Percentiles rank a stretch among this genome's conserved stretches.
These are phyloP conservation scores for Chironomus tentans DNA, from an alignment of 2,888 invertebrate species.

Conservation along the genomic window DNA sequence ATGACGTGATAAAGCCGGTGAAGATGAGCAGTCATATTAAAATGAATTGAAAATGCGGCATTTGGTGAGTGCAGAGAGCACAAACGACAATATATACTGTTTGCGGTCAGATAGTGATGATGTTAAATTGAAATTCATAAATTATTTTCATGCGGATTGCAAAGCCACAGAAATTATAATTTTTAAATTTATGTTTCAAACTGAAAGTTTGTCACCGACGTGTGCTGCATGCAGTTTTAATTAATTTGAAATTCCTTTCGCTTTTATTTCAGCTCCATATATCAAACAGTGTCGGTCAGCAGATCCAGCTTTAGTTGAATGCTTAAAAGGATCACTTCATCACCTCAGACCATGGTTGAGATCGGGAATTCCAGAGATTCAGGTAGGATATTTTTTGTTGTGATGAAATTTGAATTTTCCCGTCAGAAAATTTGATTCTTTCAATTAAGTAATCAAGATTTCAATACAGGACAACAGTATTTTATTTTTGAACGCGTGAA, in stretches of 20 bases:
- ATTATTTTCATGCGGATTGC: background rate
- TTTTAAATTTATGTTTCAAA: background rate
- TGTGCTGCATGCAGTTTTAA: background rate
- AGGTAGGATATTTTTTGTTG: slow-evolving; percentile 38
- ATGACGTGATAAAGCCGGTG: background rate
- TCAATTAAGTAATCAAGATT: no score
- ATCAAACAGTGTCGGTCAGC: slow-evolving; percentile 57
- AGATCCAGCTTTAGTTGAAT: slow-evolving; percentile 51
- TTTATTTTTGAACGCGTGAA: no score
- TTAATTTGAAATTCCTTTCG: background rate
- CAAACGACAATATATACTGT: background rate
- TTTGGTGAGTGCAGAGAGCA: background rate
- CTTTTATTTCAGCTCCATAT: slow-evolving; percentile 48
- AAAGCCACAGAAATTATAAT: background rate
- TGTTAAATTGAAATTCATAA: slow-evolving; percentile 14
- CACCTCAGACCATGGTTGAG: slow-evolving; percentile 51
- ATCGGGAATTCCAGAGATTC: slow-evolving; percentile 54
- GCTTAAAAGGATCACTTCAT: slow-evolving; percentile 49
- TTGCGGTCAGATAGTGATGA: slow-evolving; percentile 6
- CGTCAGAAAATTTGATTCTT: no score
- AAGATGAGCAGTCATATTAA: background rate
- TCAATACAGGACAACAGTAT: no score
- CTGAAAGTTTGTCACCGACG: background rate
- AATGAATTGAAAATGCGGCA: background rate
- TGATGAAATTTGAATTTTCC: no score